These are phyloP conservation scores for Colius striatus DNA, from an alignment of 2,113 vertebrate genomes.

Conservation along the genomic window DNA sequence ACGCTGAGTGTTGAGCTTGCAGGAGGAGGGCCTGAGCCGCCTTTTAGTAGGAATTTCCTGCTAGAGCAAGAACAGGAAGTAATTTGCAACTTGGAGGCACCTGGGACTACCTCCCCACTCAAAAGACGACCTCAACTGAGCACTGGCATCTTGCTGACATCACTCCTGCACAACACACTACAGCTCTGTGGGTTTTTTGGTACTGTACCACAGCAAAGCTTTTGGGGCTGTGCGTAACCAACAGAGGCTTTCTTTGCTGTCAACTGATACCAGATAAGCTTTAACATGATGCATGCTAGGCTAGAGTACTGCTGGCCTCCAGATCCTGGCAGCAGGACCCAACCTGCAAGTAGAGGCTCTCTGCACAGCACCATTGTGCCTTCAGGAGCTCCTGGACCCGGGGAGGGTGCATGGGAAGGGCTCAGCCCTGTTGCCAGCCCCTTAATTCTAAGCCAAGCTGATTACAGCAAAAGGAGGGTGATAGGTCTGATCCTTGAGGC, in stretches of 20 bases:
- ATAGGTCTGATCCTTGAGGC: not conserved
- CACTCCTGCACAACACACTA: accelerated
- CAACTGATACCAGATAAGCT: not conserved
- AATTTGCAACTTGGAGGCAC: not conserved
- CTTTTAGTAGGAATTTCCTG: not conserved
- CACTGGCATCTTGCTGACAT: accelerated
- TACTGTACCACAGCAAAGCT: not conserved
- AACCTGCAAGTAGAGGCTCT: not conserved
- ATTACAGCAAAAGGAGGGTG: not conserved
- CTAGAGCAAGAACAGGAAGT: not conserved
- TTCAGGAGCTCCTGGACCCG: not conserved
- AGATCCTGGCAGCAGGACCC: not conserved
- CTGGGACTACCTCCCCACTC: not conserved
- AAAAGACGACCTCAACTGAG: not conserved
- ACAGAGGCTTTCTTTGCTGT: not conserved
- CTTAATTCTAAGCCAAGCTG: not conserved
- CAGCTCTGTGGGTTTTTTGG: not conserved
- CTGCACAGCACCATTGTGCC: too few species aligned
- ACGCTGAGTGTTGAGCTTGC: not conserved
- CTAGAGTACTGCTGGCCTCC: not conserved
- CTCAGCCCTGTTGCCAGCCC: not conserved
- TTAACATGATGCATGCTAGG: not conserved
- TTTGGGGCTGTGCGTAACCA: not conserved
- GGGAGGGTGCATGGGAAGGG: accelerated
- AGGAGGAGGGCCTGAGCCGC: not conserved